phyloP scores from a whole-genome alignment of 35 echinoderm and acorn worm species.

The Acanthaster planci region DNA sequence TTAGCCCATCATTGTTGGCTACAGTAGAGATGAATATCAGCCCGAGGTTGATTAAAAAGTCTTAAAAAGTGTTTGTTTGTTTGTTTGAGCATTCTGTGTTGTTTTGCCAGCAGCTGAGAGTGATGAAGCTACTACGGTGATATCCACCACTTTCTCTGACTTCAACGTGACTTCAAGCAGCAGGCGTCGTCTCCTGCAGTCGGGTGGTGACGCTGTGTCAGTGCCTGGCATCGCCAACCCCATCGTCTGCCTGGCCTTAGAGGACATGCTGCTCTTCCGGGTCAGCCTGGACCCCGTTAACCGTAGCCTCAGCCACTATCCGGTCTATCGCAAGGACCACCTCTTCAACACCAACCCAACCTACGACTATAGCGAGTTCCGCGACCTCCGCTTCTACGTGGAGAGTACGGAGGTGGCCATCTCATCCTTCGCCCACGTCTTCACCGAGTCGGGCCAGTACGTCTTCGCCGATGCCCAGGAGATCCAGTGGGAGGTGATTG shows the following conservation, averaged over 20 bases:
- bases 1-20: too few relatives aligned
- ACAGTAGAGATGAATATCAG: too few relatives aligned
- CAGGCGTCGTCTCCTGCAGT: slow-evolving; percentile 61
- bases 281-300: slow-evolving; percentile 73
- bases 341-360: slow-evolving; percentile 97
- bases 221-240: slow-evolving; percentile 78
- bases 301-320: slow-evolving; percentile 81
- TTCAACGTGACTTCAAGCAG: slow-evolving; percentile 43
- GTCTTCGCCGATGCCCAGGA: slow-evolving; percentile 95
- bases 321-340: slow-evolving; percentile 91
- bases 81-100: neutral
- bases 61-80: too few relatives aligned
- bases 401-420: slow-evolving; percentile 80
- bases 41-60: too few relatives aligned
- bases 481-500: slow-evolving; percentile 79
- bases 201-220: slow-evolving; percentile 16
- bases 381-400: slow-evolving; percentile 75
- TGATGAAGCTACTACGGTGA: slow-evolving; percentile 28
- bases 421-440: slow-evolving; percentile 86
- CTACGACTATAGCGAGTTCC: slow-evolving; percentile 93
- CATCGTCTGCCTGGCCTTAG: slow-evolving; percentile 82
- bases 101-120: slow-evolving; percentile 32
- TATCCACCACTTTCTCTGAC: slow-evolving; percentile 42
- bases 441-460: slow-evolving; percentile 82
- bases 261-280: slow-evolving; percentile 92